phyloP scores from a whole-genome alignment of 2,888 invertebrate species.

The Agonopterix arenella region DNA sequence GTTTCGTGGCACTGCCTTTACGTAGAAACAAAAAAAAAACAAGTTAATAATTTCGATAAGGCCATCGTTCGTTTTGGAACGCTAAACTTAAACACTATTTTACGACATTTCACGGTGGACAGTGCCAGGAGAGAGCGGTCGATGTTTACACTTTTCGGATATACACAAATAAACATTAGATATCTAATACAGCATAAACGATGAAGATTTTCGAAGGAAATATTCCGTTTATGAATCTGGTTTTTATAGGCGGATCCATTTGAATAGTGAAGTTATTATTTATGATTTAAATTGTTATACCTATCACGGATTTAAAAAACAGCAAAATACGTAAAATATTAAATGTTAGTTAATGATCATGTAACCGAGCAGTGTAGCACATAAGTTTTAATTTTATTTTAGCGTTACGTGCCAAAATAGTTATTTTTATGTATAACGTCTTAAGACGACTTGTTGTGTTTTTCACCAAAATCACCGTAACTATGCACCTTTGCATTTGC shows the following conservation, averaged over 20 bases:
- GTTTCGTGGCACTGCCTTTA: no score
- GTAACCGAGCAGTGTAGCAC: slow-evolving; percentile 30
- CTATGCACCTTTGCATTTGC: background rate
- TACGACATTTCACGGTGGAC: no score
- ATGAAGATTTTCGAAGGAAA: slow-evolving; percentile 31
- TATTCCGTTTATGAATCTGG: slow-evolving; percentile 35
- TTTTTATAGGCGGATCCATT: slow-evolving; percentile 24
- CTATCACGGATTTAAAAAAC: slow-evolving; percentile 1
- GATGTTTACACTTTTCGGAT: background rate
- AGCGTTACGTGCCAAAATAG: slow-evolving; percentile 38
- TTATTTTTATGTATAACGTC: background rate
- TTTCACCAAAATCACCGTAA: background rate
- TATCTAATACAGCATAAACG: slow-evolving; percentile 30
- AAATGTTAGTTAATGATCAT: slow-evolving; percentile 42
- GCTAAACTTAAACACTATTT: no score
- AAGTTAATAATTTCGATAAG: no score
- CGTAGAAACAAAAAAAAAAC: no score
- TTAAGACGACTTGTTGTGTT: background rate
- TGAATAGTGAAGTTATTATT: slow-evolving; percentile 25
- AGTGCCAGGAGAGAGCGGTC: no score
- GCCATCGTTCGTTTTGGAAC: no score
- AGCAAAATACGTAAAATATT: slow-evolving; percentile 45
- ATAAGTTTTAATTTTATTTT: slow-evolving; percentile 32
- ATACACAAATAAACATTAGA: slow-evolving; percentile 9
- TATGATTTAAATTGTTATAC: background rate